Percentiles rank a stretch among this genome's conserved stretches.
These are phyloP conservation scores for Bucco capensis DNA, from an alignment of 2,113 vertebrate genomes.

Conservation along the genomic window DNA sequence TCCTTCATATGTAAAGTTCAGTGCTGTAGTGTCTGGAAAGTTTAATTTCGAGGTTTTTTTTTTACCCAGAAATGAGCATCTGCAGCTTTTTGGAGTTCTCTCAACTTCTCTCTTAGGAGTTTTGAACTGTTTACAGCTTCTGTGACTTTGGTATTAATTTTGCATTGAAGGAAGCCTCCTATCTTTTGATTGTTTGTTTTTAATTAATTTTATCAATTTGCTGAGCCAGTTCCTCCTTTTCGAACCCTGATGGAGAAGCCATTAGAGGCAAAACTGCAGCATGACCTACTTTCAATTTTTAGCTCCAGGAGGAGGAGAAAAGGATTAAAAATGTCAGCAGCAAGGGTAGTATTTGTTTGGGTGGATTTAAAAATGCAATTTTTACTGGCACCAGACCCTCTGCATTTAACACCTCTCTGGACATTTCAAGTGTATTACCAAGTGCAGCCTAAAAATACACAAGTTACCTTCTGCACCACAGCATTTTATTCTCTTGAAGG, in stretches of 20 bases:
- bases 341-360: background rate
- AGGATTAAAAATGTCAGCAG: background rate
- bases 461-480: background rate
- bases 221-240: constrained; percentile 26
- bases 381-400: background rate
- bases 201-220: constrained; percentile 35
- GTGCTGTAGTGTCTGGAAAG: background rate
- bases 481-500: background rate
- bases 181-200: background rate
- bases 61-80: background rate
- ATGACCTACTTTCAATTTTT: constrained; percentile 35
- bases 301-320: background rate
- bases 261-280: constrained; percentile 6
- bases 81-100: background rate
- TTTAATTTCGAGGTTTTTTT: background rate
- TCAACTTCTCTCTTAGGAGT: background rate
- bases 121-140: background rate
- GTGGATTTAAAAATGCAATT: background rate
- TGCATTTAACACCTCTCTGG: background rate
- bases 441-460: background rate
- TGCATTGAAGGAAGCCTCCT: background rate
- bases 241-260: background rate
- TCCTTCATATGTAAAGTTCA: background rate
- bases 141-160: background rate
- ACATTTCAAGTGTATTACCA: background rate